Evolutionary conservation across 2,113 vertebrate species (phyloP).

Genomic region (Trichechus manatus): DNA sequence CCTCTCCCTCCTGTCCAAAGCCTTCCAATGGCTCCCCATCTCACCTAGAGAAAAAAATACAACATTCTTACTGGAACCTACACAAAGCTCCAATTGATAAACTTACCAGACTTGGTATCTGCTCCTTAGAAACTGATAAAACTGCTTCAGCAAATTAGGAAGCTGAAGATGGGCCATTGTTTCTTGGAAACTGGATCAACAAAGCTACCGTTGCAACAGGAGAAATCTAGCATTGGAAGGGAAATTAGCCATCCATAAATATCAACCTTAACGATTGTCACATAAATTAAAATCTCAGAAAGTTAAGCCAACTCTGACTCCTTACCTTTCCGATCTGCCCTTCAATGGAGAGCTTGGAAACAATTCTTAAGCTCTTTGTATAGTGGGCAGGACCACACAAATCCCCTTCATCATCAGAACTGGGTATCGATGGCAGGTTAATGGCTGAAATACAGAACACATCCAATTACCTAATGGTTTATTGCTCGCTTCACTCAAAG

Average conservation of each 20-base stretch:
- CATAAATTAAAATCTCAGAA: background rate
- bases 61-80: background rate
- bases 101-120: background rate
- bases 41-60: background rate
- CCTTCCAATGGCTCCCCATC: background rate
- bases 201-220: background rate
- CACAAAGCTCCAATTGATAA: background rate
- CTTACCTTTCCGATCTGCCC: background rate
- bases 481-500: background rate
- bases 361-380: background rate
- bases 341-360: background rate
- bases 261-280: constrained; percentile 8
- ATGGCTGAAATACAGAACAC: background rate
- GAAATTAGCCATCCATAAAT: constrained; percentile 8
- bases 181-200: constrained; percentile 13
- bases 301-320: background rate
- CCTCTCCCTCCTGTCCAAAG: background rate
- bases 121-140: background rate
- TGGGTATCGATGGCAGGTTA: background rate
- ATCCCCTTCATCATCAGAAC: background rate
- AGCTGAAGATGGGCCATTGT: background rate
- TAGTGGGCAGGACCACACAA: background rate
- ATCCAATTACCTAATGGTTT: constrained; percentile 21
- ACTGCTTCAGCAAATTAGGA: background rate
- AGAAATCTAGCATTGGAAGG: background rate